Evolutionary conservation across 2,113 vertebrate species (phyloP), one percentile per base, ranked within the genome.

Genomic region (Okapia johnstoni): DNA sequence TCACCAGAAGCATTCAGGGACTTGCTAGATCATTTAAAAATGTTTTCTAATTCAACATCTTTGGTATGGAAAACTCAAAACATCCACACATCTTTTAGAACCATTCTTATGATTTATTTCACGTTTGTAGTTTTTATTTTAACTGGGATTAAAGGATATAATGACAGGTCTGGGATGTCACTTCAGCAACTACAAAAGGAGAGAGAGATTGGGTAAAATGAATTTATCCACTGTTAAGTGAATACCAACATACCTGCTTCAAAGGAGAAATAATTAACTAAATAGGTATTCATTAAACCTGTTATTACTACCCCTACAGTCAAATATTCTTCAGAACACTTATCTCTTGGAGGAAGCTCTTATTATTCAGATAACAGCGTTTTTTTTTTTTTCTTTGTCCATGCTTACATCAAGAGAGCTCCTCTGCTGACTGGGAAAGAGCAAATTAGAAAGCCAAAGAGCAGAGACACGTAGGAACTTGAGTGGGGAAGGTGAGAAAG

Each of bases 211-310:
- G 50, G 52, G 48, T 48, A 40, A 93, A 90, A 81, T 90, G 25
- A 21, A 89, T 76, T 77, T 60, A 98, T 95, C 77, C 93, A 96
- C 55, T 92, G 96, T 95, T 85, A 93, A 97, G 94, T 84, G 93
- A 95, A 86, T 50, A 83, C 92, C 87, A 94, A 93, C 85, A 94
- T 73, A 90, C 25, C 70, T 95, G 77, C 23, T 89, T 70, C 97
- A 90, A 97, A 88, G 76, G 97, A 55, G 90, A 98, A 98, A 96
- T 92, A 97, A 98, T 97, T 97, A 98, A 97, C 98, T 98, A 98
- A 98, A 97, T 95, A 88, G 94, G 70, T 91, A 43, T 95, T 98
- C 90, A 97, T 92, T 97, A 98, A 98, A 94, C 73, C 96, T 84
- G 54, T 84, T 84, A 95, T 98, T 95, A 93, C 57, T 88, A 89